A percentile compares a stretch with the other conserved stretches of the same genome.
These are phyloP conservation scores for Gallirallus australis DNA, from an alignment of 2,797 vertebrate species.

Conservation along the genomic window DNA sequence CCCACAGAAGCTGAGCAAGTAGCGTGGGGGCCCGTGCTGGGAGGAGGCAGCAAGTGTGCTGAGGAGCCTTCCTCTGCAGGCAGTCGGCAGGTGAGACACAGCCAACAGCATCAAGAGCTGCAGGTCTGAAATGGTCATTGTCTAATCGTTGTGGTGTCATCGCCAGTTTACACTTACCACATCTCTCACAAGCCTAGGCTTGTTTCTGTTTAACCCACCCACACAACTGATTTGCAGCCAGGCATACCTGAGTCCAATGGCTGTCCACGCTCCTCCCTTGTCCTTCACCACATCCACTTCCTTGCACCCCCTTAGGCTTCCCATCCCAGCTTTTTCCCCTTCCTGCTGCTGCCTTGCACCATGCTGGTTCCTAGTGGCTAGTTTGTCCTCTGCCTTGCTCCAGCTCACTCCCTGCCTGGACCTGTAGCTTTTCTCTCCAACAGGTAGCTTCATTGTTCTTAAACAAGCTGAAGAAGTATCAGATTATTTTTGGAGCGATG, in stretches of 20 bases:
- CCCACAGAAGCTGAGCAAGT: background rate
- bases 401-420: background rate
- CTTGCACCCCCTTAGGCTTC: background rate
- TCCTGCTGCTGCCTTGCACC: background rate
- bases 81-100: background rate
- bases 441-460: background rate
- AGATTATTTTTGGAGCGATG: background rate
- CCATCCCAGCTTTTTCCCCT: background rate
- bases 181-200: background rate
- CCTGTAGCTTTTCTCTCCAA: background rate
- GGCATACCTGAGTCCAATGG: background rate
- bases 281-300: background rate
- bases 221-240: background rate
- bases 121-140: background rate
- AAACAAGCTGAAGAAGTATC: background rate
- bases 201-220: background rate
- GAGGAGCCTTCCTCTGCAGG: background rate
- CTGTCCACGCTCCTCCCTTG: background rate
- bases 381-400: background rate
- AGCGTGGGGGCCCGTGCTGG: fast-evolving
- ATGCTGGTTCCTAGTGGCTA: background rate
- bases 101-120: background rate
- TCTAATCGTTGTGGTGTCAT: fast-evolving
- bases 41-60: background rate
- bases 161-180: background rate